Evolutionary conservation across 2,113 vertebrate genomes (phyloP), one percentile per base, ranked within the genome.

Genomic region (Ranitomeya variabilis): DNA sequence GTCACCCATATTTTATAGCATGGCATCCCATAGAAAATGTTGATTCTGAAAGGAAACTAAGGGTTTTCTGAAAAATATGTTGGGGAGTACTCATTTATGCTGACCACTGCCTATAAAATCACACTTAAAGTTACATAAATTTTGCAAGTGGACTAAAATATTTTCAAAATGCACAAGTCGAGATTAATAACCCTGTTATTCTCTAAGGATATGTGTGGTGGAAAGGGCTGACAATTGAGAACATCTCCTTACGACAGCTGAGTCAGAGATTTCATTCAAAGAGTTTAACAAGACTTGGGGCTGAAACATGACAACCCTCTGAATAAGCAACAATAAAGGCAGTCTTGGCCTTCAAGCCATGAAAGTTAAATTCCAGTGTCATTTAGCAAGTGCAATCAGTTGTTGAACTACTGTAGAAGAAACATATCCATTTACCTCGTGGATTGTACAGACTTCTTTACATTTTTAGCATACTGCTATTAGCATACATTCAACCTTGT

Each of bases 321-420:
- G 79, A 62, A 7, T 11, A 62, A 60, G 79, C 23, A 26, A 62
- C 23, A 60, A 60, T 9, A 81, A 81, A 26, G 79, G 19, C 57
- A 31, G 79, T 37, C 57, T 81, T 81, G 79, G 57, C 78, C 52
- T 79, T 79, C 76, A 78, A n/a, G n/a, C n/a, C 78, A 26, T 80
- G 12, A 80, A 15, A 64, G 60, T 62, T 45, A 18, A n/a, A 86
- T 86, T 57, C n/a, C 51, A 52, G 31, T 77, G 37, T 74, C 71
- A 74, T 45, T 45, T 15, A 51, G 71, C 37, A 51, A 18, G 7
- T 18, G 7, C 26, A 19, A 45, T 37, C 71, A 74, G 69, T 37
- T 16, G 23, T 26, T 73, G 69, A 73, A 74, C 15, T 45, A 45
- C 31, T 74, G 23, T 10, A 74, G 16, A 74, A 74, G 37, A 10